A percentile compares a stretch with the other conserved stretches of the same genome.
These are phyloP conservation scores for Alentia gelatinosa DNA, from an alignment of 2,888 invertebrate species.

Conservation along the genomic window DNA sequence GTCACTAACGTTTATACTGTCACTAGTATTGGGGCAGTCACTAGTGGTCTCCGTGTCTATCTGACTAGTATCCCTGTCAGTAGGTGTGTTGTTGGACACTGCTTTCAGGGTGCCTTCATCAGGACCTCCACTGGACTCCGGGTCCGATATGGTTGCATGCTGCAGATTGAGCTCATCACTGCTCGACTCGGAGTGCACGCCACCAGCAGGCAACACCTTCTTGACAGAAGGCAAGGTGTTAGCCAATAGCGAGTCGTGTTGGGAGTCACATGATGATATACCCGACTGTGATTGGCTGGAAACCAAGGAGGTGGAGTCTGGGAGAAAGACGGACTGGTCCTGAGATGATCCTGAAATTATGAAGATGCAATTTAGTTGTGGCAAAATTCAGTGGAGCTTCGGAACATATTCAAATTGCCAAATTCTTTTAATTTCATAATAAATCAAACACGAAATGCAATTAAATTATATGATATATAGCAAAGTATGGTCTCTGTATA, in stretches of 20 bases:
- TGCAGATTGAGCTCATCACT: slow-evolving; percentile 43
- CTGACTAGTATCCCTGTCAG: background rate
- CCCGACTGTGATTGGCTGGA: slow-evolving; percentile 49
- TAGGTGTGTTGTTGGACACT: background rate
- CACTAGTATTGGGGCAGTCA: background rate
- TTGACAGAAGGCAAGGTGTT: background rate
- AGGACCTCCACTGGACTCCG: background rate
- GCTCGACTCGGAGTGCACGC: slow-evolving; percentile 14
- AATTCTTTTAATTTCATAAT: no score
- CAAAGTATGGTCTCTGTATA: no score
- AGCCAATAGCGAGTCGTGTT: slow-evolving; percentile 21
- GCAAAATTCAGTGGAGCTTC: no score
- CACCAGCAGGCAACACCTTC: background rate
- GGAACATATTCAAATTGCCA: no score
- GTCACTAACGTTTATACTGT: no score
- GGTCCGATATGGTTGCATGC: slow-evolving; percentile 43
- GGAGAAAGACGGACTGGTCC: slow-evolving; percentile 19
- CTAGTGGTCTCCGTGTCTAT: background rate
- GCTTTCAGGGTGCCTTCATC: slow-evolving; percentile 24
- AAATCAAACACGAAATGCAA: no score
- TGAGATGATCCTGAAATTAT: slow-evolving; percentile 23
- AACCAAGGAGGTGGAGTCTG: background rate
- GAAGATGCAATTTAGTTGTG: no score
- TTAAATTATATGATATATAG: no score
- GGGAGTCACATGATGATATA: slow-evolving; percentile 21